These are phyloP conservation scores for Melipona bicolor DNA, from an alignment of 2,888 invertebrate species.

Conservation along the genomic window DNA sequence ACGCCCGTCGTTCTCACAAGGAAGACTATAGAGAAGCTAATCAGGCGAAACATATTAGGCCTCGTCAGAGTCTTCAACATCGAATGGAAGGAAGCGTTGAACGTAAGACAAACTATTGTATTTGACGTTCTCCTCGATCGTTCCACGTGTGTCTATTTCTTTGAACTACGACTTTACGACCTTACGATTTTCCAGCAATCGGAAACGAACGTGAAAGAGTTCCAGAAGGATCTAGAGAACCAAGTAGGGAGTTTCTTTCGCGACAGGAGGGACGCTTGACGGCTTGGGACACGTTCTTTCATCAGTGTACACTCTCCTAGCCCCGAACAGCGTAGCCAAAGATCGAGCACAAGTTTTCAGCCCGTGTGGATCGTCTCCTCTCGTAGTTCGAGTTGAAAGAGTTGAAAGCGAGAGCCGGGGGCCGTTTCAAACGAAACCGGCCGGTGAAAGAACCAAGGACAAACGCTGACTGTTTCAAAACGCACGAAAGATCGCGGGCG, in stretches of 20 bases:
- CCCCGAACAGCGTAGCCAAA: slow-evolving; percentile 27
- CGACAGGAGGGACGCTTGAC: slow-evolving; percentile 79
- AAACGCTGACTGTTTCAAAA: slow-evolving; percentile 24
- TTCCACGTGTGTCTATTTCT: too few relatives aligned
- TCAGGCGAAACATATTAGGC: slow-evolving; percentile 85
- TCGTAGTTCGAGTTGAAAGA: slow-evolving; percentile 19
- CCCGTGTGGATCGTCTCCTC: not conserved
- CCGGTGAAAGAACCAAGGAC: slow-evolving; percentile 8
- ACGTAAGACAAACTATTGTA: slow-evolving; percentile 78
- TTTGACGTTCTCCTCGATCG: not conserved
- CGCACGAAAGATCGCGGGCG: slow-evolving; percentile 1
- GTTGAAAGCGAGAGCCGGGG: not conserved
- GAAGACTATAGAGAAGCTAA: slow-evolving; percentile 81
- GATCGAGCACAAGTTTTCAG: slow-evolving; percentile 25
- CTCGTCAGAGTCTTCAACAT: slow-evolving; percentile 85
- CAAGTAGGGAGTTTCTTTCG: slow-evolving; percentile 77
- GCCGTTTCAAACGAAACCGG: not conserved
- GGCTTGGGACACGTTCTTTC: not conserved
- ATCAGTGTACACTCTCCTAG: not conserved
- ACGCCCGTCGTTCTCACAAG: slow-evolving; percentile 83
- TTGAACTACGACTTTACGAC: too few relatives aligned
- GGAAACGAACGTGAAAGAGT: slow-evolving; percentile 74
- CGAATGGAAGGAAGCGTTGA: slow-evolving; percentile 85
- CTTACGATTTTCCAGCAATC: slow-evolving; percentile 78
- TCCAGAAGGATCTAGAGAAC: slow-evolving; percentile 78